Evolutionary conservation across 2,797 vertebrate species (phyloP), one percentile per base, ranked within the genome.

Genomic region (Coracias cyanogaster): DNA sequence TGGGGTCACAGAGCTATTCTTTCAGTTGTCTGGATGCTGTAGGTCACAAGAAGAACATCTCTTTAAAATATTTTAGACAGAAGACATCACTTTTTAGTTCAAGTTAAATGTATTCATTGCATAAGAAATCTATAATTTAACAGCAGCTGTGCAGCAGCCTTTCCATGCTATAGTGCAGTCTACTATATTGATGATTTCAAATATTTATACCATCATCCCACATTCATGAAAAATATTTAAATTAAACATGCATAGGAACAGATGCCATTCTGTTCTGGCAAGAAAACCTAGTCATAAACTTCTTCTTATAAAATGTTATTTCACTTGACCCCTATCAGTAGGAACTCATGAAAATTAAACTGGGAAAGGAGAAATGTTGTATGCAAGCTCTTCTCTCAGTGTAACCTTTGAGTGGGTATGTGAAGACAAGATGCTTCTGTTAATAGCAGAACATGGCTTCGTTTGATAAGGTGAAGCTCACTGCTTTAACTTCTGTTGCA

Each of bases 101-200:
- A 93, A 94, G 91, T 70, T 97, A 95, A 97, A 97, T 96, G 89
- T 97, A 97, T 96, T 97, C 97, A 97, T 97, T 97, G 96, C 96
- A 96, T 97, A 97, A 97, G 97, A 97, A 91, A 97, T 97, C 88
- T 97, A 97, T 97, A 97, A 97, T 97, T 97, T 97, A 97, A 93
- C 94, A 97, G 97, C 96, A 95, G 94, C 96, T 97, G 96, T 94
- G 95, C 94, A 94, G 96, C 93, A 97, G 94, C 86, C 94, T 96
- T 93, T 96, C 97, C 89, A 94, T 96, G 95, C 95, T 97, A 96
- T 97, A 95, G 89, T 96, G 95, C 96, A 97, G 94, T 96, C 94
- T 97, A 95, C 94, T 96, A 97, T 96, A 97, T 96, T 94, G 96
- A 97, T 97, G 96, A 98, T 97, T 97, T 97, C 95, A 97, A 98